Conservation (phyloP, 2,888 invertebrate genomes). For the Orchesella flavescens region DNA sequence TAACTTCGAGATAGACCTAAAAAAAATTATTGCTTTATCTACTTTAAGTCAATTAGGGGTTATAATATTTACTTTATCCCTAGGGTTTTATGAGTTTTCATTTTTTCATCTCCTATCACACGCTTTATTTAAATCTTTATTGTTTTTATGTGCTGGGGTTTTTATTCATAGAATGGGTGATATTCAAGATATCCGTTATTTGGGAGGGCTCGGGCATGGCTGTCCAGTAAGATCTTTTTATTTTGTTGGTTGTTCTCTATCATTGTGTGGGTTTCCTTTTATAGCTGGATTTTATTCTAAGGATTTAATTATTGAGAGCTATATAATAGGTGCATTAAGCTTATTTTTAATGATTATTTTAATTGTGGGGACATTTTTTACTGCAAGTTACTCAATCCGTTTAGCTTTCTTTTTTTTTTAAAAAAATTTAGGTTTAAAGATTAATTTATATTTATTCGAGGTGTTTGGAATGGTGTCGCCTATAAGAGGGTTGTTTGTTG, state of each 20-base stretch:
- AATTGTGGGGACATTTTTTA: slow-evolving; percentile 78
- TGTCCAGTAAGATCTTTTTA: slow-evolving; percentile 76
- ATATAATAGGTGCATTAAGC: slow-evolving; percentile 77
- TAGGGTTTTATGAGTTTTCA: slow-evolving; percentile 77
- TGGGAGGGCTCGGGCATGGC: slow-evolving; percentile 76
- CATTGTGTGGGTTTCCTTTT: slow-evolving; percentile 81
- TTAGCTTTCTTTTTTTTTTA: slow-evolving; percentile 76
- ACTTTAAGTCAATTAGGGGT: slow-evolving; percentile 84
- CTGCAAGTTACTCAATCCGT: slow-evolving; percentile 76
- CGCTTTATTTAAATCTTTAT: slow-evolving; percentile 84
- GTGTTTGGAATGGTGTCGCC: slow-evolving; percentile 21
- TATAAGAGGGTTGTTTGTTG: slow-evolving; percentile 54
- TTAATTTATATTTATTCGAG: slow-evolving; percentile 22
- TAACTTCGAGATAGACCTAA: slow-evolving; percentile 78
- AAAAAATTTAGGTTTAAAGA: slow-evolving; percentile 76
- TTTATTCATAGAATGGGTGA: slow-evolving; percentile 81
- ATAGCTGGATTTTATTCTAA: slow-evolving; percentile 81
- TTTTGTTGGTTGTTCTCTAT: slow-evolving; percentile 79
- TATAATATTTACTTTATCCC: slow-evolving; percentile 81
- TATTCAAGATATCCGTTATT: slow-evolving; percentile 82
- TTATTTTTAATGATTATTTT: slow-evolving; percentile 78
- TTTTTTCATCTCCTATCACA: slow-evolving; percentile 84
- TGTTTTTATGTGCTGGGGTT: slow-evolving; percentile 83
- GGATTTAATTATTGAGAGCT: slow-evolving; percentile 79
- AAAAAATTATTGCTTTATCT: slow-evolving; percentile 86